A percentile compares a stretch with the other conserved stretches of the same genome.
phyloP scores from a whole-genome alignment of 2,888 invertebrate genomes.

The Pycnomerus fuliginosus region DNA sequence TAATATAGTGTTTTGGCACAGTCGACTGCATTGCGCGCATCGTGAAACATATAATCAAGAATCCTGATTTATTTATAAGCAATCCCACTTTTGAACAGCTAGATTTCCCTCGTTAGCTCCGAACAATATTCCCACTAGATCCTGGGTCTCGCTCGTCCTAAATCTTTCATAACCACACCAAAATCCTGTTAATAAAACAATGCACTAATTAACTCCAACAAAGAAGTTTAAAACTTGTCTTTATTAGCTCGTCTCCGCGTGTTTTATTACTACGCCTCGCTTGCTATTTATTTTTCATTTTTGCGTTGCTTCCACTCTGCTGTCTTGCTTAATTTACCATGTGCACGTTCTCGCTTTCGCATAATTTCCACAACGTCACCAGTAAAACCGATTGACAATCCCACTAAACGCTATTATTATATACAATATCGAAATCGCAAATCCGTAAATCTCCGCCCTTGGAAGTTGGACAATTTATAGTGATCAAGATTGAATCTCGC shows the following conservation, averaged over 20 bases:
- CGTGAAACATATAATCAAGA: conserved; percentile 39
- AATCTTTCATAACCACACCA: conserved; percentile 36
- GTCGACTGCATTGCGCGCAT: too few species aligned
- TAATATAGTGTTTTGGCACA: too few species aligned
- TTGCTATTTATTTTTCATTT: too few species aligned
- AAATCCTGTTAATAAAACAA: conserved; percentile 36
- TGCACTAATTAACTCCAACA: conserved; percentile 31
- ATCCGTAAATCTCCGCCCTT: background rate
- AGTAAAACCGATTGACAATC: too few species aligned
- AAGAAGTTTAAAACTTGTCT: conserved; percentile 21
- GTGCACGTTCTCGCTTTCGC: too few species aligned
- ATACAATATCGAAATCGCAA: background rate
- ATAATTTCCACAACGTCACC: too few species aligned
- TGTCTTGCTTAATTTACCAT: too few species aligned
- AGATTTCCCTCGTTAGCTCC: conserved; percentile 36
- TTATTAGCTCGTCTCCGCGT: conserved; percentile 19
- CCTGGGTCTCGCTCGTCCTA: conserved; percentile 26
- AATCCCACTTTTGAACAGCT: conserved; percentile 36
- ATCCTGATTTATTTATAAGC: conserved; percentile 39
- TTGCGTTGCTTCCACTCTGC: too few species aligned
- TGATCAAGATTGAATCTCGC: conserved; percentile 35
- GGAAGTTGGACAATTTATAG: conserved; percentile 32
- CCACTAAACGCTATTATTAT: too few species aligned
- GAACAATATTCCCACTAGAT: conserved; percentile 14
- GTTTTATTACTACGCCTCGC: conserved; percentile 12